Base-by-base conservation (phyloP, 2,888 invertebrate genomes). In the Pseudococcus longispinus region DNA sequence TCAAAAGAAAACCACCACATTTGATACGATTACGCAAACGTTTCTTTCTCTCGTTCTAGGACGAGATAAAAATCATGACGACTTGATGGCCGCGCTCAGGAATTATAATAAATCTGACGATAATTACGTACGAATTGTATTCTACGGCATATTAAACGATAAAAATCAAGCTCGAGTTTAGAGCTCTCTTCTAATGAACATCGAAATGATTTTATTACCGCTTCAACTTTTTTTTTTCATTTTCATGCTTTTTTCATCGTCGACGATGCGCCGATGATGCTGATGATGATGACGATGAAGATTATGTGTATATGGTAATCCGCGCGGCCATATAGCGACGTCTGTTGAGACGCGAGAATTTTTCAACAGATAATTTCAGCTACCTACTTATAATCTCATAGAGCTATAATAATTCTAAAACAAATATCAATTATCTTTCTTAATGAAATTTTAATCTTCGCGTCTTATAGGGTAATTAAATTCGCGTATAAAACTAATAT, bases 41-140 rank as follows among this genome's bases (percentile, higher is more conserved):
- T 60, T 23, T 60, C 60, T 60, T 60, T 60, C 60, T 60, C 60
- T 23, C 11, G 20, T 60, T 60, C 60, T 60, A 60, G 60, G 23
- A 60, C 60, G 23, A 60, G 70, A 70, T 70, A 29, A 29, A 65
- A 70, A 70, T 70, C 70, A 70, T 6, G 29, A 70, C 29, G 29
- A 29, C 70, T 70, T 70, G 29, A 70, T 29, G 70, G 32, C 70
- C 70, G 70, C 70, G 29, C 70, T 70, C 29, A 65, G 70, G 70
- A 70, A 70, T 70, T 70, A 37, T 37, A 37, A 37, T 37, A 70
- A 70, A 70, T 70, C 70, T 29, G 70, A 70, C 70, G 29, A 70
- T 70, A 70, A 70, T 70, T 70, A 70, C 70, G 70, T 29, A 70
- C 70, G 70, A 70, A 70, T 70, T 70, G 70, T 70, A 70, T 70